Conservation (phyloP, 1,140 invertebrate species). For the Drosophila virilis region DNA sequence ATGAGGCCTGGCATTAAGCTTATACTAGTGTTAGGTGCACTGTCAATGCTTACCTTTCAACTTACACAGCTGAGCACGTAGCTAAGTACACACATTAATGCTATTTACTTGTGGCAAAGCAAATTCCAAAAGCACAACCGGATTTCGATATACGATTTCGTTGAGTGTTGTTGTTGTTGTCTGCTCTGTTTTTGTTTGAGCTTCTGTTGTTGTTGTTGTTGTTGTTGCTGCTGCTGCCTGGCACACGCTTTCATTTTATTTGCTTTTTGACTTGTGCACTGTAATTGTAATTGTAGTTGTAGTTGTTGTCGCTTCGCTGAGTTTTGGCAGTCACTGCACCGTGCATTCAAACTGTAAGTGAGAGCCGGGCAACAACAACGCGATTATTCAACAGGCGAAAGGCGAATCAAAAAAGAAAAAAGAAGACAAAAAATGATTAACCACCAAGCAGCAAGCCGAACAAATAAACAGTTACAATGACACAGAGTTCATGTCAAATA, state of each 20-base stretch:
- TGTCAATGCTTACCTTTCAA: slow-evolving; percentile 18
- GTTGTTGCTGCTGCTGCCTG: slow-evolving; percentile 9
- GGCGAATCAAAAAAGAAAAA: slow-evolving; percentile 17
- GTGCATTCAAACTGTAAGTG: slow-evolving; percentile 48
- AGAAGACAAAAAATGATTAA: slow-evolving; percentile 5
- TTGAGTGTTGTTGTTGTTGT: slow-evolving; percentile 18
- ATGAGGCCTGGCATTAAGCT: not conserved
- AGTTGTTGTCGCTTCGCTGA: slow-evolving; percentile 36
- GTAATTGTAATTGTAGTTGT: slow-evolving; percentile 5
- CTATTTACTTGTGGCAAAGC: slow-evolving; percentile 40
- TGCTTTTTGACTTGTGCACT: slow-evolving; percentile 37
- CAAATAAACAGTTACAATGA: slow-evolving; percentile 20
- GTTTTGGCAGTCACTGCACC: slow-evolving; percentile 46
- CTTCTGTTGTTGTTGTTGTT: slow-evolving; percentile 19
- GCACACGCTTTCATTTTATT: slow-evolving; percentile 49
- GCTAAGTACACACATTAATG: slow-evolving; percentile 34
- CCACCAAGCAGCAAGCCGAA: not conserved
- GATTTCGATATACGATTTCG: slow-evolving; percentile 50
- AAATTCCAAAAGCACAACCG: slow-evolving; percentile 47
- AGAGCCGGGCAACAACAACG: slow-evolving; percentile 14
- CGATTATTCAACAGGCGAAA: slow-evolving; percentile 53
- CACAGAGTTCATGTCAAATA: slow-evolving; percentile 38
- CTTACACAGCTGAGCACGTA: slow-evolving; percentile 5
- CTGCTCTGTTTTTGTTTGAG: slow-evolving; percentile 45
- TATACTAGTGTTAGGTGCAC: not conserved